Base-by-base conservation (phyloP, 2,113 vertebrate species). In the Morone chrysops region DNA sequence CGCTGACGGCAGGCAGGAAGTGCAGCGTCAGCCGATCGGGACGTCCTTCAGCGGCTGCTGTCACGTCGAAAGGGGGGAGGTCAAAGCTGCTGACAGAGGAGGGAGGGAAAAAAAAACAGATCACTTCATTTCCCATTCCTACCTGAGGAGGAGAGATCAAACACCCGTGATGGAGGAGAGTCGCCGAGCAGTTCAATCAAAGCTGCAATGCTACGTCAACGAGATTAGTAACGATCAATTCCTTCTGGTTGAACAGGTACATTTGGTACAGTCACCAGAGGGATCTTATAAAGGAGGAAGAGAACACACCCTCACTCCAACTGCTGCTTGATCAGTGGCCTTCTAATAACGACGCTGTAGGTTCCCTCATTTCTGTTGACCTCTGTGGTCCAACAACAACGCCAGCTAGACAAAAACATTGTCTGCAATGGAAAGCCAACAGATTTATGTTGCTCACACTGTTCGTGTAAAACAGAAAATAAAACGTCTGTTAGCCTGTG, bases 1-100 rank as follows among this genome's bases (percentile, higher is more conserved):
- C 73, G 51, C 86, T 79, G 87, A 82, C 43, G 90, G 94, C 95
- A 90, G 90, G 67, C 77, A 83, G 82, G 91, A 94, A 94, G 70
- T 94, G 94, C 94, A 86, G 87, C 69, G 94, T 96, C 95, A 96
- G 96, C 95, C 86, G 36, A 84, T 93, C 84, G 8, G 85, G 69
- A 62, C 65, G 92, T 88, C 94, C 94, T 94, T 94, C 88, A 90
- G 87, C 65, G 31, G 89, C 82, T 14, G 70, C 84, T 85, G 93
- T 91, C 92, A 86, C 68, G 2, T 0, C 2, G 36, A 74, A 77
- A 61, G 82, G 63, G 82, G 59, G 87, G 90, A 94, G 93, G 95
- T 94, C 91, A 92, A 69, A 93, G 63, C 81, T 82, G 90, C 91
- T 93, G 93, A 95, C 90, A 87, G 90, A 86, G 92, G 80, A 86